Percentiles rank a stretch among this genome's conserved stretches.
These are phyloP conservation scores for Lepetodrilus schrolli DNA, from an alignment of 2,888 invertebrate genomes.

Conservation along the genomic window DNA sequence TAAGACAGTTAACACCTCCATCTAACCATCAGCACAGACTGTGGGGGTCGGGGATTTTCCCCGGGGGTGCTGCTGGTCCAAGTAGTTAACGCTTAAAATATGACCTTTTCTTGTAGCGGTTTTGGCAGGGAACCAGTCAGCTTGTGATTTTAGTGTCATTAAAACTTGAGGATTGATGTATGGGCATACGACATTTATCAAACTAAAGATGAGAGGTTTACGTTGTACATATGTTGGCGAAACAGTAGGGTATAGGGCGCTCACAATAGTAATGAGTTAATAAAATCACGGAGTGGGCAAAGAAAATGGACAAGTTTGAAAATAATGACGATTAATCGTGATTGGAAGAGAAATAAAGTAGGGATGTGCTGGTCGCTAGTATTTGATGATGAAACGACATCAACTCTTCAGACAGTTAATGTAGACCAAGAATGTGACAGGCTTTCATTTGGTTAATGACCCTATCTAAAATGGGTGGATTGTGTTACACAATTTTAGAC, in stretches of 20 bases:
- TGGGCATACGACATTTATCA: constrained; percentile 1
- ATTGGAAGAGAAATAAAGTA: background rate
- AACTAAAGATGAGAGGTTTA: constrained; percentile 14
- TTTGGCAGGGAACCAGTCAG: background rate
- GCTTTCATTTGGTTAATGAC: too few species aligned
- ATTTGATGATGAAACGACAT: background rate
- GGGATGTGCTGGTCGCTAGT: background rate
- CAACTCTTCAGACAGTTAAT: too few species aligned
- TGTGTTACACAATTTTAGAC: too few species aligned
- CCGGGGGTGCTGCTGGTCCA: background rate
- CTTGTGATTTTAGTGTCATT: constrained; percentile 20
- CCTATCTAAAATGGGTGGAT: too few species aligned
- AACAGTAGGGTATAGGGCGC: background rate
- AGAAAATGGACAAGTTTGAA: constrained; percentile 7
- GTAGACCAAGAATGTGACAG: too few species aligned
- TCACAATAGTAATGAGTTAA: constrained; percentile 5
- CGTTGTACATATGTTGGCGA: background rate
- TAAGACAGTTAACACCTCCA: constrained; percentile 25
- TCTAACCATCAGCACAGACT: constrained; percentile 8
- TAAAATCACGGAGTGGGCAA: constrained; percentile 11
- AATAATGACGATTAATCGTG: constrained; percentile 4
- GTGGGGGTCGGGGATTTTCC: constrained; percentile 20
- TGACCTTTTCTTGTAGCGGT: background rate
- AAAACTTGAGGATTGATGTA: constrained; percentile 17
- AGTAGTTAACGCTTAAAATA: constrained; percentile 1